Percentiles rank a stretch among this genome's conserved stretches.
Conservation (phyloP, 2,888 invertebrate genomes). For the Ceriagrion tenellum region DNA sequence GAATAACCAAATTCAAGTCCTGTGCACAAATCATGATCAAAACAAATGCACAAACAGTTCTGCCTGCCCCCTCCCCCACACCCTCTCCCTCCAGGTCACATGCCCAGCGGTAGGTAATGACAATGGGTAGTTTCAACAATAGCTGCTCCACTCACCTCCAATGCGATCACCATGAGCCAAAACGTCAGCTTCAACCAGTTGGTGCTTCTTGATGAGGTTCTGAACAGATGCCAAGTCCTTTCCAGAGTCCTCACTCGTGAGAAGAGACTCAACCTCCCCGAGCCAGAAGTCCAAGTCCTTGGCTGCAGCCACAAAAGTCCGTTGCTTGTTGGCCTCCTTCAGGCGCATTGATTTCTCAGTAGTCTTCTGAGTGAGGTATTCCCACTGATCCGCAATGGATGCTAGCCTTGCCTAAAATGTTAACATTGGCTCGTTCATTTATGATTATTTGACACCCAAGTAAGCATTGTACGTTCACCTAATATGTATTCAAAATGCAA, state of each 20-base stretch:
- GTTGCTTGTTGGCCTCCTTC: slow-evolving; percentile 99
- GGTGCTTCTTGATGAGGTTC: slow-evolving; percentile 99
- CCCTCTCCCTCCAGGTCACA: too few relatives aligned
- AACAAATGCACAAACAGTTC: too few relatives aligned
- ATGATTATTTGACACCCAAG: too few relatives aligned
- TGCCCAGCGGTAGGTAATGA: too few relatives aligned
- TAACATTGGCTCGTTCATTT: too few relatives aligned
- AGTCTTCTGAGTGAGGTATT: slow-evolving; percentile 97
- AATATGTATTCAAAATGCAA: too few relatives aligned
- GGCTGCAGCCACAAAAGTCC: slow-evolving; percentile 99
- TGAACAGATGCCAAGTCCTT: slow-evolving; percentile 99
- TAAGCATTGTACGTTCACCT: too few relatives aligned
- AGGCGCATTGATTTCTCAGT: slow-evolving; percentile 98
- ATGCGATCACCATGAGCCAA: slow-evolving; percentile 97
- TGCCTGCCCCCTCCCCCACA: too few relatives aligned
- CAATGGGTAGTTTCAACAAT: too few relatives aligned
- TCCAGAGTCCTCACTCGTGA: slow-evolving; percentile 98
- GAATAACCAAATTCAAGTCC: too few relatives aligned
- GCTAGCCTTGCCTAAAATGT: slow-evolving; percentile 83
- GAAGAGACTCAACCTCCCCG: slow-evolving; percentile 97
- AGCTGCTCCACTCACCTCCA: slow-evolving; percentile 81
- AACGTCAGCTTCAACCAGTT: slow-evolving; percentile 98
- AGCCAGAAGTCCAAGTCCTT: slow-evolving; percentile 99
- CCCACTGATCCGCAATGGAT: slow-evolving; percentile 99
- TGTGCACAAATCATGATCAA: too few relatives aligned